Conservation (phyloP, 2,113 vertebrate genomes). For the Glaucomys volans region DNA sequence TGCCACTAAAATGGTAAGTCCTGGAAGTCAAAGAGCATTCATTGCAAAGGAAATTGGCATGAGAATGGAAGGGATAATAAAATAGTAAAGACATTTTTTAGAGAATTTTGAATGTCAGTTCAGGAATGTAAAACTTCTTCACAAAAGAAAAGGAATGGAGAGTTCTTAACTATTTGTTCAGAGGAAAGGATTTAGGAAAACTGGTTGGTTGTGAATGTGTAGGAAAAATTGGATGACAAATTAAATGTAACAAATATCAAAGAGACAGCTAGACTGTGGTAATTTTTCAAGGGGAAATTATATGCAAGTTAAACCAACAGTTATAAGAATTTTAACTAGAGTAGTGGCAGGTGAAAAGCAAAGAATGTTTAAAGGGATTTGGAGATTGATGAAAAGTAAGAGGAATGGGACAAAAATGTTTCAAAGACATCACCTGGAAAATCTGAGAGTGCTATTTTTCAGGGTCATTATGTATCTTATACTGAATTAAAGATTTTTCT, state of each 20-base stretch:
- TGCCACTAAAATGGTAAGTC: neutral
- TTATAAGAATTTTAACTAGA: neutral
- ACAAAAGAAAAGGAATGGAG: neutral
- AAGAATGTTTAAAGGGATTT: neutral
- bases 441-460: neutral
- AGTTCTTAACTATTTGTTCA: neutral
- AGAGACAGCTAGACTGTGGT: neutral
- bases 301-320: neutral
- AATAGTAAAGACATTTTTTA: neutral
- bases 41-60: neutral
- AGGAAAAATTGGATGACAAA: neutral
- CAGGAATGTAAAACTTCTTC: neutral
- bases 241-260: neutral
- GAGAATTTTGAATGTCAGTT: neutral
- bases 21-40: neutral
- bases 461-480: neutral
- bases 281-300: neutral
- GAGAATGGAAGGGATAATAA: neutral
- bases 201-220: neutral
- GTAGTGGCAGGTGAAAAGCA: neutral
- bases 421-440: neutral
- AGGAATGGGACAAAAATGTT: neutral
- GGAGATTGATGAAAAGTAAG: neutral
- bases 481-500: neutral
- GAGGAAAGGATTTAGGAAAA: neutral